These are phyloP conservation scores for Congeria kusceri DNA, from an alignment of 2,888 invertebrate species.

Conservation along the genomic window DNA sequence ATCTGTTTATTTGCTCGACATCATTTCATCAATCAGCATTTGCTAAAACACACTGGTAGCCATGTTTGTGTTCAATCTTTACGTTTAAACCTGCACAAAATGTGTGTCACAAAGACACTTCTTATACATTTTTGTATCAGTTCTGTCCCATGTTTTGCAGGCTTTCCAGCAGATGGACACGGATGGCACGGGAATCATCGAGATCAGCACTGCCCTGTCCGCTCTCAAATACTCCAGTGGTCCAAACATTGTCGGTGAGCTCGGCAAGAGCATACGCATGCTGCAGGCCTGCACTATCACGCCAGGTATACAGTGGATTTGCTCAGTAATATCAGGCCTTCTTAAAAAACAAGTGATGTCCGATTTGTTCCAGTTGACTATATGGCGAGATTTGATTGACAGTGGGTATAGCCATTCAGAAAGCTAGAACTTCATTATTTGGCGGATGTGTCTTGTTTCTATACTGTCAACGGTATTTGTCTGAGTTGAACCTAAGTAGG, in stretches of 20 bases:
- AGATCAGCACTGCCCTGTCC: slow-evolving; percentile 80
- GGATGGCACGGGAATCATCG: slow-evolving; percentile 83
- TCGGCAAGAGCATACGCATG: slow-evolving; percentile 81
- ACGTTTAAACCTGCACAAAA: too few relatives aligned
- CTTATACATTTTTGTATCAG: not conserved
- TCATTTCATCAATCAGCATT: not conserved
- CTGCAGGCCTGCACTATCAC: slow-evolving; percentile 83
- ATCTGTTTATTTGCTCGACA: too few relatives aligned
- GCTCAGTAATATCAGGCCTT: too few relatives aligned
- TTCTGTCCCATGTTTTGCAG: slow-evolving; percentile 48
- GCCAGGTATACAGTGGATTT: slow-evolving; percentile 69
- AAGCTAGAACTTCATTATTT: too few relatives aligned
- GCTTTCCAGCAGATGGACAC: slow-evolving; percentile 83
- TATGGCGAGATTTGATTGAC: too few relatives aligned
- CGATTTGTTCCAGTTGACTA: too few relatives aligned
- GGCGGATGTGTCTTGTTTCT: too few relatives aligned
- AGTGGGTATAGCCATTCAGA: too few relatives aligned
- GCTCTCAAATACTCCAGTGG: slow-evolving; percentile 77
- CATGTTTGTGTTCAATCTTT: not conserved
- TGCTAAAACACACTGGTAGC: not conserved
- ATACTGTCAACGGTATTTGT: too few relatives aligned
- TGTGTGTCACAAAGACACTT: too few relatives aligned
- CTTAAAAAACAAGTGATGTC: too few relatives aligned
- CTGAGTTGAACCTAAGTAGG: too few relatives aligned
- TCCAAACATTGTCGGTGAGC: slow-evolving; percentile 79